phyloP scores from a whole-genome alignment of 37 sponge, comb jelly and placozoan genomes.

The Ephydatia muelleri region DNA sequence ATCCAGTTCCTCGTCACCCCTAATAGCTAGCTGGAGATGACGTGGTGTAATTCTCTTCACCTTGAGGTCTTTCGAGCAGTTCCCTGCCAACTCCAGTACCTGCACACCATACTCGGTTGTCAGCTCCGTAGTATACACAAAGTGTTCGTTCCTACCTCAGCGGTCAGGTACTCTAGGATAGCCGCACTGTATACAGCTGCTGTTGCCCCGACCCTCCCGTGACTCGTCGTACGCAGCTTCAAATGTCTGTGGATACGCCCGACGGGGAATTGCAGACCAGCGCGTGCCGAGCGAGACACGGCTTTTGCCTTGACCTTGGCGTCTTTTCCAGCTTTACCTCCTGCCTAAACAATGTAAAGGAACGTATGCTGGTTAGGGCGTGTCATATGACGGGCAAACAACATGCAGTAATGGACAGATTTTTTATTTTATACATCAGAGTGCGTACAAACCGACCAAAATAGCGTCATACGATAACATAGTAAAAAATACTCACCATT shows the following conservation, averaged over 20 bases:
- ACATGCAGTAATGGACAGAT: background rate
- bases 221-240: conserved; percentile 85
- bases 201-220: conserved; percentile 96
- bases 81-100: conserved; percentile 98
- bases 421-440: no score
- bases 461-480: no score
- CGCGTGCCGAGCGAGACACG: conserved; percentile 84
- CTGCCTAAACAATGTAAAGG: conserved; percentile 61
- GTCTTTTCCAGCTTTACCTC: conserved; percentile 98
- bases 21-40: conserved; percentile 95
- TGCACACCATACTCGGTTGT: background rate
- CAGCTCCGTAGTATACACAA: background rate
- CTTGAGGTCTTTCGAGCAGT: conserved; percentile 96
- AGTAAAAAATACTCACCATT: background rate
- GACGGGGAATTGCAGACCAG: conserved; percentile 94
- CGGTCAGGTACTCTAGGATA: conserved; percentile 97
- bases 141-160: conserved; percentile 66
- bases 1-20: conserved; percentile 98
- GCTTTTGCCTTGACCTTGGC: conserved; percentile 96
- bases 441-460: no score
- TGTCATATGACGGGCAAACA: background rate
- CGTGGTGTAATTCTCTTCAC: conserved; percentile 98
- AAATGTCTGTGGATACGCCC: conserved; percentile 97
- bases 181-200: conserved; percentile 99
- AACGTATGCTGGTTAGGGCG: background rate